Evolutionary conservation across 2,888 invertebrate genomes (phyloP), one percentile per base, ranked within the genome.

Genomic region (Cremastobaeus sp.): DNA sequence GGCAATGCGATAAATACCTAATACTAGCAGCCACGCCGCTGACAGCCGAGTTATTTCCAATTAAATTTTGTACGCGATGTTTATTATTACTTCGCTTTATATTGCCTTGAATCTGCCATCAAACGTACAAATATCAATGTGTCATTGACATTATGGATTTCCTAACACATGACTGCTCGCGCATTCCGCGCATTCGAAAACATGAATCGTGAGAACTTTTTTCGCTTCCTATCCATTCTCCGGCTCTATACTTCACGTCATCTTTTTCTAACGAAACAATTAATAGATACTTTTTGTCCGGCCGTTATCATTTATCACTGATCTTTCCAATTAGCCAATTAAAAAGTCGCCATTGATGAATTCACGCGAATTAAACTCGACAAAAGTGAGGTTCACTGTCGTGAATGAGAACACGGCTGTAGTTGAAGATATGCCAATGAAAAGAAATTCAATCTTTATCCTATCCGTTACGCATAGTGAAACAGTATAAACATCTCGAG

Each of bases 361-460:
- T 50, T 60, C 14, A 39, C 20, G 30, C 28, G 20, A 50, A 43
- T 64, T 41, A 41, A 41, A 32, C 17, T 9, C 12, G 3, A 43
- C 11, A 18, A 41, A 52, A 50, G 20, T 50, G 12, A 6, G 8
- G 47, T 43, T 21, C 14, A 15, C 8, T 18, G 8, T 8, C 3
- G 8, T 28, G 15, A 41, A 14, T 21, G 35, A 17, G 5, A 20
- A 12, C 25, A 35, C 14, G 43, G 4, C 8, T 43, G 32, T 18
- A 76, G 66, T 28, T 28, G 52, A 66, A 74, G 71, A 74, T 77
- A 77, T 76, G 75, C 74, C 70, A 68, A 74, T 76, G 74, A 73
- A 77, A 80, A 79, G 77, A 82, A 80, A 81, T 75, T 84, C 82
- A 84, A 84, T 83, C 83, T 80, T 82, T 82, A 84, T 83, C 82